Base-by-base conservation (phyloP, 2,888 invertebrate genomes). In the Tyria jacobaeae region DNA sequence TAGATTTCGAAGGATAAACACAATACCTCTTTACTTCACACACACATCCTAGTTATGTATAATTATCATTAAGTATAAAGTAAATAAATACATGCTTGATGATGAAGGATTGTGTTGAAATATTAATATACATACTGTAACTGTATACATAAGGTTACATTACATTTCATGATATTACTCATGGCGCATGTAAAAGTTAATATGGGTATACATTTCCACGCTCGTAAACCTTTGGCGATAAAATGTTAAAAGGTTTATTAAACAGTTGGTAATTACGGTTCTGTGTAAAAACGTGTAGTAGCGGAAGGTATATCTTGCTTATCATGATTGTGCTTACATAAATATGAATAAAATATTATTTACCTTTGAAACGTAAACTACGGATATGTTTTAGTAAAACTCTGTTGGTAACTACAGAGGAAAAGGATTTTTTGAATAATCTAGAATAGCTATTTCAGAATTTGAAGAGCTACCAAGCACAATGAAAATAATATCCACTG, bases 201-300 rank as follows among this genome's bases (percentile, higher is more conserved):
- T 74, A 75, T 55, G 62, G 60, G 56, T 66, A 60, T 75, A 62
- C 66, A 63, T 76, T 70, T 66, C 68, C 62, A 47, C 57, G 60
- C 54, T 76, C 71, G 64, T 75, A 76, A 68, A 76, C 61, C 63
- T 62, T 63, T 66, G 57, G 71, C 62, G 72, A 75, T 75, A 75
- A 76, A 76, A 71, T 34, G 61, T 56, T 76, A 76, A 75, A 75
- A 76, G 75, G 68, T 68, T 68, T 68, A 75, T 68, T 68, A 75
- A 75, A 75, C 77, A 76, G 68, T 62, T 71, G 71, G 62, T 76
- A 75, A 75, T 75, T 75, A 74, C 66, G 52, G 57, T 50, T 61
- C 52, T 31, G 50, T 60, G 44, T 65, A 74, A 76, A 62, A 49
- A 25, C 24, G 31, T 34, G 44, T 17, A 56, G 54, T 17, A 39